Conservation (phyloP, 2,113 vertebrate species). For the Gobius niger region DNA sequence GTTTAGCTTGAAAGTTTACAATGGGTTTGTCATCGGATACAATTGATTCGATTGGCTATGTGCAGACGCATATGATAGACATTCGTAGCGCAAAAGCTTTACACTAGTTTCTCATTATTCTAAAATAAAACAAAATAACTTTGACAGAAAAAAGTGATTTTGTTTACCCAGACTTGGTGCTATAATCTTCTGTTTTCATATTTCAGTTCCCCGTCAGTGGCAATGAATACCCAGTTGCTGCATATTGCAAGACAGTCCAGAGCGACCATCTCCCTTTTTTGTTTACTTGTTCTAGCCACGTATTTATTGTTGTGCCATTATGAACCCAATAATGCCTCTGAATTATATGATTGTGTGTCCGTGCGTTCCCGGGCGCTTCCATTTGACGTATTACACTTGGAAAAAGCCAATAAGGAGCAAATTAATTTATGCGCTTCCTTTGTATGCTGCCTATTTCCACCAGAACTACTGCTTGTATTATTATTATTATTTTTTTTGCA, state of each 20-base stretch:
- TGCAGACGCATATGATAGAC: too few species aligned
- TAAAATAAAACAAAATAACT: too few species aligned
- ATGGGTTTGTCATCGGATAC: too few species aligned
- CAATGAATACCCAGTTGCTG: too few species aligned
- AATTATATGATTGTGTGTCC: slow-evolving; percentile 8
- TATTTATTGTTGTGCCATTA: slow-evolving; percentile 10
- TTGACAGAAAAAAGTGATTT: too few species aligned
- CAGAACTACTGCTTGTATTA: slow-evolving; percentile 5
- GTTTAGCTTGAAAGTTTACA: too few species aligned
- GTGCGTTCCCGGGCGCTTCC: background rate
- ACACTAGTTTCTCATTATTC: too few species aligned
- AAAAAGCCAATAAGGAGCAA: slow-evolving; percentile 1
- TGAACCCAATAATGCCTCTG: slow-evolving; percentile 15
- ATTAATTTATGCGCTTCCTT: slow-evolving; percentile 19
- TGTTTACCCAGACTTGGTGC: too few species aligned
- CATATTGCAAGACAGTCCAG: background rate
- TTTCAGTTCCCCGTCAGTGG: too few species aligned
- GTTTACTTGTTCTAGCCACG: slow-evolving; percentile 26
- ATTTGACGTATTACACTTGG: slow-evolving; percentile 9
- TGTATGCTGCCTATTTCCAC: slow-evolving; percentile 18
- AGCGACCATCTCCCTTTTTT: background rate
- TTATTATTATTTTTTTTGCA: slow-evolving; percentile 21
- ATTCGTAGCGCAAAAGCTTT: too few species aligned
- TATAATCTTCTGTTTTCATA: too few species aligned
- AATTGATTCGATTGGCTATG: too few species aligned